phyloP scores from a whole-genome alignment of 1,140 invertebrate genomes.

The Drosophila pallidifrons region DNA sequence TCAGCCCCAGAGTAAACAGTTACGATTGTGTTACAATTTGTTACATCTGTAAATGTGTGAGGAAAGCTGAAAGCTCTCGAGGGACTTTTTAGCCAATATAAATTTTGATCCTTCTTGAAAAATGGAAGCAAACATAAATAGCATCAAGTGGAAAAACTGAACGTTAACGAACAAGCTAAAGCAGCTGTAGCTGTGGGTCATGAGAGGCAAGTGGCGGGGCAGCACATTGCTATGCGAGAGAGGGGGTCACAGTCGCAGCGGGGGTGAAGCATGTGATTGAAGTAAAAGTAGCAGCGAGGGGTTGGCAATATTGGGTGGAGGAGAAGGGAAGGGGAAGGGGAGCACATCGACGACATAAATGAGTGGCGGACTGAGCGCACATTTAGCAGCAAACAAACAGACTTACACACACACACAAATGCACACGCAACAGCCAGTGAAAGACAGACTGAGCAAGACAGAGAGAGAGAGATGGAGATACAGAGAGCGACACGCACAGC shows the following conservation, averaged over 20 bases:
- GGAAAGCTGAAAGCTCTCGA: slow-evolving; percentile 71
- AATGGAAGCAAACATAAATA: slow-evolving; percentile 84
- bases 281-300: neutral
- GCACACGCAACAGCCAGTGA: slow-evolving; percentile 33
- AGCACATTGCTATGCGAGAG: too few relatives aligned
- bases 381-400: slow-evolving; percentile 81
- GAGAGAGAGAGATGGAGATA: slow-evolving; percentile 3
- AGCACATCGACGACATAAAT: slow-evolving; percentile 81
- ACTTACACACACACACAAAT: slow-evolving; percentile 45
- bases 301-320: neutral
- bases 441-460: neutral
- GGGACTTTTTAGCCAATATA: slow-evolving; percentile 83
- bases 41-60: slow-evolving; percentile 79
- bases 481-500: slow-evolving; percentile 51
- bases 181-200: slow-evolving; percentile 1
- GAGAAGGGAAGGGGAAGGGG: slow-evolving; percentile 1
- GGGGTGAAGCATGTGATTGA: slow-evolving; percentile 18
- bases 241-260: slow-evolving; percentile 14
- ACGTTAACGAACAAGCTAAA: slow-evolving; percentile 75
- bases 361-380: slow-evolving; percentile 80
- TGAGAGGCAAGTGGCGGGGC: neutral
- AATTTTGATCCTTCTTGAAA: slow-evolving; percentile 84
- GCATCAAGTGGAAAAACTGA: slow-evolving; percentile 78
- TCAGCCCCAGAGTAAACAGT: slow-evolving; percentile 75
- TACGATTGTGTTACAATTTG: slow-evolving; percentile 84